Evolutionary conservation across 2,888 invertebrate genomes (phyloP), one percentile per base, ranked within the genome.

Genomic region (Leucoptera coffeella): DNA sequence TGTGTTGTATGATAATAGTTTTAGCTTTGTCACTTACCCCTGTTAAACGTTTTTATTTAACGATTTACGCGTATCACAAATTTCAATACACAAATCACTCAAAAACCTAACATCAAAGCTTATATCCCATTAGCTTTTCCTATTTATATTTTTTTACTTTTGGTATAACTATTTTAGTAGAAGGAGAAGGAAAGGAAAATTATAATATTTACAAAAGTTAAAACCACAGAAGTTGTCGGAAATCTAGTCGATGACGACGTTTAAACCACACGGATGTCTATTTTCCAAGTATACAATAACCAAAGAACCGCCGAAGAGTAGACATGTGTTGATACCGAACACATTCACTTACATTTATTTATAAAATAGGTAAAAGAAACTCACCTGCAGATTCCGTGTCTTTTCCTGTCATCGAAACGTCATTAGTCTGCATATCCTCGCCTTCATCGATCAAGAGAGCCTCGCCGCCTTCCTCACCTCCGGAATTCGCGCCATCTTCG

Each of bases 51-150:
- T 59, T 49, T 61, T 61, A 61, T 56, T 56, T 57, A 55, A 61
- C 45, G 50, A 54, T 56, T 51, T 46, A 47, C 51, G 51, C 44
- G 47, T 50, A 53, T 51, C 23, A 52, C 43, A 46, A 50, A 54
- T 50, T 56, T 58, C 65, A 69, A 69, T 65, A 64, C 67, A 69
- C 71, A 60, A 17, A 7, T 17, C 6, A 17, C 9, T 53, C 47
- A 44, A 47, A 44, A 46, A 51, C 64, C 65, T 64, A 67, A 54
- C 57, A 54, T 67, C 71, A 67, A 73, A 69, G 72, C 72, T 71
- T 71, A 76, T n/a, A 78, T 80, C 82, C 82, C 82, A 82, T 80
- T 82, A 83, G 83, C 83, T 83, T 83, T 83, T 83, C 82, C 82
- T 82, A 74, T 74, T 27, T n/a, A n/a, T n/a, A n/a, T n/a, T n/a